Percentiles rank a stretch among this genome's conserved stretches.
Conservation (phyloP, 2,797 vertebrate genomes). For the Rhinoraja longicauda region DNA sequence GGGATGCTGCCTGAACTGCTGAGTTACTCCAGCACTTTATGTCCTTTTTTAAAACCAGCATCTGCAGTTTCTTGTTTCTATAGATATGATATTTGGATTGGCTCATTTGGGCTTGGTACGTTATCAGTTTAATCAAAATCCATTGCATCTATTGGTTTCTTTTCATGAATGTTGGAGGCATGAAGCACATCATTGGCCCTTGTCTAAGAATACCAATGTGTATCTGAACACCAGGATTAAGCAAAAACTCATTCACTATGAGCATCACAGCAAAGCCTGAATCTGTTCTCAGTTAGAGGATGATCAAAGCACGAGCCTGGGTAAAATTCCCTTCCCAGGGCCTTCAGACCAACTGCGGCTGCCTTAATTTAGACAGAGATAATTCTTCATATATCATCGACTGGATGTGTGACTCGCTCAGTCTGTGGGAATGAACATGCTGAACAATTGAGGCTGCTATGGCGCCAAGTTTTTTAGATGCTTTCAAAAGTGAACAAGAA, state of each 20-base stretch:
- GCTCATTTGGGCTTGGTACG: background rate
- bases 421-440: background rate
- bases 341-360: background rate
- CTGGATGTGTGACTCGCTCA: background rate
- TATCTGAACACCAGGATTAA: background rate
- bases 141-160: background rate
- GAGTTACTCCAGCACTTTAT: too few relatives aligned
- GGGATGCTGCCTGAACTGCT: too few relatives aligned
- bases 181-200: background rate
- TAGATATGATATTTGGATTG: background rate
- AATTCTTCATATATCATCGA: background rate
- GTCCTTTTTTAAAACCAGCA: too few relatives aligned
- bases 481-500: background rate
- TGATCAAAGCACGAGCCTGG: background rate
- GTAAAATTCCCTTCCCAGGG: background rate
- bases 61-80: too few relatives aligned
- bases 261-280: background rate
- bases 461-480: background rate
- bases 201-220: background rate
- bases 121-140: background rate
- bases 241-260: background rate
- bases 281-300: constrained; percentile 7
- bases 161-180: background rate
- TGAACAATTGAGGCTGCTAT: background rate
- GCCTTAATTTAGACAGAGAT: background rate